Conservation (phyloP, 2,888 invertebrate genomes). For the Aporophyla lueneburgensis region DNA sequence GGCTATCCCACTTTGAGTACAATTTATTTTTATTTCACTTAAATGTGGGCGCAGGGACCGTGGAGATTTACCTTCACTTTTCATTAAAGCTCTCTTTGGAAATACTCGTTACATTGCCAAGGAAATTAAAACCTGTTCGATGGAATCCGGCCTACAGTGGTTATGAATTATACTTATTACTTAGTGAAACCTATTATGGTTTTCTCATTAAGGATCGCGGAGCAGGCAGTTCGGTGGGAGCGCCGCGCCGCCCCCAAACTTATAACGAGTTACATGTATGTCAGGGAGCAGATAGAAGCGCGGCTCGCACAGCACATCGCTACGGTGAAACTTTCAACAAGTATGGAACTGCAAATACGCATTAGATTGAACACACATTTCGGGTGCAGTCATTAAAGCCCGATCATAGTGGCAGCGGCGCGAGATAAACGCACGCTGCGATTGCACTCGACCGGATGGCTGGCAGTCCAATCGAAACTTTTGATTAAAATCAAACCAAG, state of each 20-base stretch:
- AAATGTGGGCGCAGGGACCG: conserved; percentile 80
- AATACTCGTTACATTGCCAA: conserved; percentile 66
- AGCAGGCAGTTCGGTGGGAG: conserved; percentile 63
- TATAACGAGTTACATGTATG: conserved; percentile 82
- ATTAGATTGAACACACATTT: conserved; percentile 87
- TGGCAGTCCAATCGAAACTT: conserved; percentile 89
- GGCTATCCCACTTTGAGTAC: conserved; percentile 87
- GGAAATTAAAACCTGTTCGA: conserved; percentile 62
- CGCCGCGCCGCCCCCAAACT: conserved; percentile 74
- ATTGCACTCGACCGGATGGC: conserved; percentile 82
- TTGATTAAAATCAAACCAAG: conserved; percentile 90
- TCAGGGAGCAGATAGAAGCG: conserved; percentile 66
- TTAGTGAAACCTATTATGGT: conserved; percentile 69
- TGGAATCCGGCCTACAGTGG: conserved; percentile 55
- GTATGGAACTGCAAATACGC: conserved; percentile 85
- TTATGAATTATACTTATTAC: conserved; percentile 62
- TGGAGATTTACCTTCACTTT: conserved; percentile 85
- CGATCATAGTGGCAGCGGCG: conserved; percentile 76
- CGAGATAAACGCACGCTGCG: conserved; percentile 74
- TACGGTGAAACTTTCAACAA: conserved; percentile 80
- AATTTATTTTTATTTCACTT: conserved; percentile 90
- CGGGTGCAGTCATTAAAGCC: conserved; percentile 83
- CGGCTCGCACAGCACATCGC: conserved; percentile 69
- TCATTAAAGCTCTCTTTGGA: conserved; percentile 78
- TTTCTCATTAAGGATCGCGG: conserved; percentile 67